A percentile compares a stretch with the other conserved stretches of the same genome.
Conservation (phyloP, 2,888 invertebrate genomes). For the Brenthis daphne region DNA sequence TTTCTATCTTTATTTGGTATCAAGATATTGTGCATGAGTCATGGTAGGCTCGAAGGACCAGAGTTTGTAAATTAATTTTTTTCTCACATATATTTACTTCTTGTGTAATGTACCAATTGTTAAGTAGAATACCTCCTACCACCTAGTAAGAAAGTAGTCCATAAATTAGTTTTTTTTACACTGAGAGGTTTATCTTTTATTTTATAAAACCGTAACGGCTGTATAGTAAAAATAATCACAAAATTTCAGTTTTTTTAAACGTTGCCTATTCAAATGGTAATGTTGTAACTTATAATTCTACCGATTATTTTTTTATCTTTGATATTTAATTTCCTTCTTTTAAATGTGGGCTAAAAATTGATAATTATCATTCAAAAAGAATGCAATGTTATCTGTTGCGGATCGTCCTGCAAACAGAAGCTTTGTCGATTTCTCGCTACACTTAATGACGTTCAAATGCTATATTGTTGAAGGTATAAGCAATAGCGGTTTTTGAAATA, state of each 20-base stretch:
- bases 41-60: neutral
- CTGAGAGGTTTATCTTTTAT: too few species aligned
- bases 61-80: neutral
- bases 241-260: too few species aligned
- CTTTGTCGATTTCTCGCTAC: slow-evolving; percentile 62
- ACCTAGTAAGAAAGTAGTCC: too few species aligned
- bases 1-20: slow-evolving; percentile 21
- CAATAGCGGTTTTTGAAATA: slow-evolving; percentile 26
- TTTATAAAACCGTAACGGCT: too few species aligned
- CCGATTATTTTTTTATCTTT: neutral
- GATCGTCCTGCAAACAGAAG: slow-evolving; percentile 51
- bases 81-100: too few species aligned
- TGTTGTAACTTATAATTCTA: neutral
- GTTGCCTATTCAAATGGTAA: too few species aligned
- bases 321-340: neutral
- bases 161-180: too few species aligned
- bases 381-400: slow-evolving; percentile 47
- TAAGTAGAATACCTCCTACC: too few species aligned
- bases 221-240: too few species aligned
- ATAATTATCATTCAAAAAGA: slow-evolving; percentile 17
- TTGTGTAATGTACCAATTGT: too few species aligned
- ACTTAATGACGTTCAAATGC: slow-evolving; percentile 53
- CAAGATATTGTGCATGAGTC: slow-evolving; percentile 10
- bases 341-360: neutral
- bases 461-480: slow-evolving; percentile 36